Evolutionary conservation across 2,113 vertebrate genomes (phyloP).

Genomic region (Phyllostomus hastatus): DNA sequence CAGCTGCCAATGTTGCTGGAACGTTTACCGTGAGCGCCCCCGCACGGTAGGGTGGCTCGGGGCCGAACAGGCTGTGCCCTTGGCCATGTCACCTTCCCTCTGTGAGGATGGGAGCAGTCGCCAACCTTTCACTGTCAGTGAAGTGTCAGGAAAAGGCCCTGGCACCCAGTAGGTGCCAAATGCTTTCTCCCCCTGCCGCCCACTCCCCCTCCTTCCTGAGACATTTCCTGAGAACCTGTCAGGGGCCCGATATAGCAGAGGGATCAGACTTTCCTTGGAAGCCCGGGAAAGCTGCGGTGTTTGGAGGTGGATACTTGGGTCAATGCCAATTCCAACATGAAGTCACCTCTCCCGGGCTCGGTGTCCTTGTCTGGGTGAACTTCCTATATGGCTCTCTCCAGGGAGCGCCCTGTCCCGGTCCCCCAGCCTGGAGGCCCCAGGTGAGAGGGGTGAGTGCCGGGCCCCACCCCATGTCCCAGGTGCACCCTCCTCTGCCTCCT

Average conservation of each 20-base stretch:
- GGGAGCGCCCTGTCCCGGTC: not conserved
- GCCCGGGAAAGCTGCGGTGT: not conserved
- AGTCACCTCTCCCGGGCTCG: not conserved
- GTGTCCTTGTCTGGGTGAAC: not conserved
- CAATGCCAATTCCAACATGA: rapidly evolving
- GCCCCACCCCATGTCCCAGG: not conserved
- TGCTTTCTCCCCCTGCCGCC: not conserved
- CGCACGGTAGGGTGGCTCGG: not conserved
- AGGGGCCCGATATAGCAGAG: not conserved
- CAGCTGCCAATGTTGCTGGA: rapidly evolving
- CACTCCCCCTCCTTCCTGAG: too few relatives aligned
- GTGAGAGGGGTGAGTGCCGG: not conserved
- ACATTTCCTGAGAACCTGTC: not conserved
- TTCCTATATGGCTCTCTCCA: not conserved
- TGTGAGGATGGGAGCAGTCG: not conserved
- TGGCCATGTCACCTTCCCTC: rapidly evolving
- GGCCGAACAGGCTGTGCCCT: not conserved
- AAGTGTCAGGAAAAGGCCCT: not conserved
- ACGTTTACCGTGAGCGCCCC: rapidly evolving
- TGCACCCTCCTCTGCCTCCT: not conserved
- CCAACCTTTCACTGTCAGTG: too few relatives aligned
- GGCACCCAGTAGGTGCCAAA: not conserved
- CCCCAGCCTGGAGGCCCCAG: not conserved
- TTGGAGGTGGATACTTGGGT: not conserved
- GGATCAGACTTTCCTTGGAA: not conserved